phyloP scores from a whole-genome alignment of 1,140 invertebrate species.

The Ladona fulva region DNA sequence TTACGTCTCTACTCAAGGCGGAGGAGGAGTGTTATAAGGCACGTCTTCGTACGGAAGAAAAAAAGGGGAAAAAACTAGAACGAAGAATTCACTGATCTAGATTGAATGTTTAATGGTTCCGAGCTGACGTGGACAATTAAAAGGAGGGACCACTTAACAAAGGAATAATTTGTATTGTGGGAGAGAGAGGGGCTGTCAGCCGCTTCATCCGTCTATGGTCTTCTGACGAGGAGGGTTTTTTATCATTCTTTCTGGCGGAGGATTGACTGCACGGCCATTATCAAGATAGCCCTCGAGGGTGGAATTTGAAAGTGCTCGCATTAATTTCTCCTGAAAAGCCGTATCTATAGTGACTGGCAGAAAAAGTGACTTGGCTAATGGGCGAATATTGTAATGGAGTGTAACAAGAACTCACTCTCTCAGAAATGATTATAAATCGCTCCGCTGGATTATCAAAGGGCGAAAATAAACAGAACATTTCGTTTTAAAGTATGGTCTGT shows the following conservation, averaged over 20 bases:
- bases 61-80: no score
- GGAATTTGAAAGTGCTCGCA: constrained; percentile 4
- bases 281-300: neutral
- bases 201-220: neutral
- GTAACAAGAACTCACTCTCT: neutral
- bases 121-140: neutral
- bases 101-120: no score
- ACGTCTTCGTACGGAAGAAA: no score
- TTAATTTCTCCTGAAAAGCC: constrained; percentile 6
- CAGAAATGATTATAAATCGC: no score
- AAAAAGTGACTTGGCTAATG: constrained; percentile 4
- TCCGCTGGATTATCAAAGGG: no score
- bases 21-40: neutral
- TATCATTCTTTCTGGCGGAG: neutral
- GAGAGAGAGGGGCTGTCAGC: neutral
- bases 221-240: neutral
- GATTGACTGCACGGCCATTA: neutral
- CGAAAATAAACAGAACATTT: no score
- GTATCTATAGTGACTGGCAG: constrained; percentile 8
- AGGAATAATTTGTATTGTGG: constrained; percentile 10
- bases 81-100: no score
- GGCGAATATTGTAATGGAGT: neutral
- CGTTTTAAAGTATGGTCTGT: no score
- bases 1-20: neutral
- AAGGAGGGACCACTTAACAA: neutral